phyloP scores from a whole-genome alignment of 2,888 invertebrate genomes.

The Melieria crassipennis region DNA sequence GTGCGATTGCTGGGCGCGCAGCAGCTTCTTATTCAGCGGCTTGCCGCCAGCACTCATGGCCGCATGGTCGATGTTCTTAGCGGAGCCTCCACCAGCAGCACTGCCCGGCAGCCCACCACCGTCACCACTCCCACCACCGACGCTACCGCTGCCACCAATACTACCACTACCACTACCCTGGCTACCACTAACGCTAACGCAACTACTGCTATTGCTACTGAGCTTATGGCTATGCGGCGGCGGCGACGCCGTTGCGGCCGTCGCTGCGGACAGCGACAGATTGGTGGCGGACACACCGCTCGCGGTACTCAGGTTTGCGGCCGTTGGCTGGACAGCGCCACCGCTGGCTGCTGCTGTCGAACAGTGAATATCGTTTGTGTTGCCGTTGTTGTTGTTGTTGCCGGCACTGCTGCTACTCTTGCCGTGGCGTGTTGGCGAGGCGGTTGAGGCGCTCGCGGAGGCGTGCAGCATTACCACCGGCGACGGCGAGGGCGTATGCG shows the following conservation, averaged over 20 bases:
- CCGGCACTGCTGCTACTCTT: slow-evolving; percentile 25
- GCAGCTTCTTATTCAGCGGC: slow-evolving; percentile 63
- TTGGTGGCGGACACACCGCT: slow-evolving; percentile 20
- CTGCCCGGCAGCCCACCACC: neutral
- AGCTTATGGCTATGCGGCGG: slow-evolving; percentile 38
- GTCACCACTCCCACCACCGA: neutral
- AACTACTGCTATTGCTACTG: slow-evolving; percentile 29
- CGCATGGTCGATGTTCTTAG: slow-evolving; percentile 34
- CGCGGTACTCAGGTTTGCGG: slow-evolving; percentile 46
- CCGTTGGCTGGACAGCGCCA: slow-evolving; percentile 61
- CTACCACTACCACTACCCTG: slow-evolving; percentile 41
- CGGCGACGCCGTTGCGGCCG: slow-evolving; percentile 35
- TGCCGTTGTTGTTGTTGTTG: slow-evolving; percentile 36
- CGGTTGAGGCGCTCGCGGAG: slow-evolving; percentile 45
- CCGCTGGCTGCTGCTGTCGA: slow-evolving; percentile 36
- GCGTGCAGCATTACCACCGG: slow-evolving; percentile 55
- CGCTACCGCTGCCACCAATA: slow-evolving; percentile 37
- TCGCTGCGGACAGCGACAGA: slow-evolving; percentile 25
- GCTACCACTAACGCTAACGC: slow-evolving; percentile 25
- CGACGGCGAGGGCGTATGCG: slow-evolving; percentile 46
- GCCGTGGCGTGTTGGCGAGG: slow-evolving; percentile 36
- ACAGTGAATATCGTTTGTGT: slow-evolving; percentile 43
- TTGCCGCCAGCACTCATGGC: slow-evolving; percentile 44
- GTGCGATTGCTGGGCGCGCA: slow-evolving; percentile 63
- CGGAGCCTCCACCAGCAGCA: slow-evolving; percentile 30